A percentile compares a stretch with the other conserved stretches of the same genome.
phyloP scores from a whole-genome alignment of 2,888 invertebrate species.

The Shargacucullia verbasci region DNA sequence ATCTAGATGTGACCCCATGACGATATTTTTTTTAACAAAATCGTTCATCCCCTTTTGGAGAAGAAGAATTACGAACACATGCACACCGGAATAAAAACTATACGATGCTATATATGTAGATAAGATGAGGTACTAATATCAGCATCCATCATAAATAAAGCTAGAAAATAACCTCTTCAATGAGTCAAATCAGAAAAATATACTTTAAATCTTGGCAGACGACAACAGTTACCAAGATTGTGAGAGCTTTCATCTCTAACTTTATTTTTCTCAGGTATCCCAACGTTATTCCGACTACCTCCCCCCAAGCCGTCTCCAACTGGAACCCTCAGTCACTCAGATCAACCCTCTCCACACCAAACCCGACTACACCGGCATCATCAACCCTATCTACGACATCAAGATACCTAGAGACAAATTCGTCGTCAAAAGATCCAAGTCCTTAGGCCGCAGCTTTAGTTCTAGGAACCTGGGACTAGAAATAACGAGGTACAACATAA shows the following conservation, averaged over 20 bases:
- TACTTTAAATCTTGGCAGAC: constrained; percentile 1
- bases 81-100: too few species aligned
- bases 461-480: constrained; percentile 72
- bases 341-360: constrained; percentile 54
- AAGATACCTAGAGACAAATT: constrained; percentile 81
- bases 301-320: constrained; percentile 66
- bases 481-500: constrained; percentile 78
- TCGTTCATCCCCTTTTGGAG: too few species aligned
- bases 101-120: too few species aligned
- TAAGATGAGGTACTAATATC: too few species aligned
- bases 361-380: constrained; percentile 76
- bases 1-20: too few species aligned
- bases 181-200: neutral
- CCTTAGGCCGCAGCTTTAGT: constrained; percentile 77
- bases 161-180: too few species aligned
- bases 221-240: neutral
- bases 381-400: constrained; percentile 82
- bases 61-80: too few species aligned
- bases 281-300: constrained; percentile 71
- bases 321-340: constrained; percentile 45
- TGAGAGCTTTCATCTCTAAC: too few species aligned
- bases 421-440: constrained; percentile 79
- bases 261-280: constrained; percentile 61
- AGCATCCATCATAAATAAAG: too few species aligned
- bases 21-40: too few species aligned